Evolutionary conservation across 2,113 vertebrate species (phyloP).

Genomic region (Vombatus ursinus): DNA sequence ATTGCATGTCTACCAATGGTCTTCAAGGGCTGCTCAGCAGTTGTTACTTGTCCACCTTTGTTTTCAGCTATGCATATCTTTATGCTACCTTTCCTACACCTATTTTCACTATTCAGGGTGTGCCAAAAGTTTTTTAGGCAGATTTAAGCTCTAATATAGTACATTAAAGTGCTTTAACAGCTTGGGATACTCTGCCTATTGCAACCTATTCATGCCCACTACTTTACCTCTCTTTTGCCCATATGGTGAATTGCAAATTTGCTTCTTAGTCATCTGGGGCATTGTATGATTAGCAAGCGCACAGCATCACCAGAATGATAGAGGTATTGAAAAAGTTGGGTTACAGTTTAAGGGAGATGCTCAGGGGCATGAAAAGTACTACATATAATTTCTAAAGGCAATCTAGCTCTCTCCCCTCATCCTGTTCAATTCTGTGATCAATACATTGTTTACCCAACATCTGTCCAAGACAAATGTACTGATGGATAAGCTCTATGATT

Average conservation of each 20-base stretch:
- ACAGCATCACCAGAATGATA: background rate
- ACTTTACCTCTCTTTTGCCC: background rate
- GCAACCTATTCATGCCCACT: background rate
- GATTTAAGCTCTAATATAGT: background rate
- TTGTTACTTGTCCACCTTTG: background rate
- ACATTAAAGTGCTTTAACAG: background rate
- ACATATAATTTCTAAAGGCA: background rate
- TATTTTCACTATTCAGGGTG: background rate
- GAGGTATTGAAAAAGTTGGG: background rate
- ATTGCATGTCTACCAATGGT: background rate
- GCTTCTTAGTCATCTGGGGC: background rate
- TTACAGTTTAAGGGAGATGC: background rate
- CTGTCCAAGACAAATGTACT: background rate
- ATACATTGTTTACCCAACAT: background rate
- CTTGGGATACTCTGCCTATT: background rate
- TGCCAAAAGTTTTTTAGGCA: background rate
- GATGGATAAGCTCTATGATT: background rate
- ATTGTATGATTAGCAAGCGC: background rate
- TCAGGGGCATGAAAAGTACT: background rate
- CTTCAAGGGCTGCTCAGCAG: background rate
- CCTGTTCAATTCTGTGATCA: background rate
- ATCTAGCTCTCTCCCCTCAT: background rate
- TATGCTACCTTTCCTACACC: background rate
- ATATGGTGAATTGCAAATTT: background rate
- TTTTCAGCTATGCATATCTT: background rate